Evolutionary conservation across 2,888 invertebrate genomes (phyloP).

Genomic region (Cryptophagus acutangulus): DNA sequence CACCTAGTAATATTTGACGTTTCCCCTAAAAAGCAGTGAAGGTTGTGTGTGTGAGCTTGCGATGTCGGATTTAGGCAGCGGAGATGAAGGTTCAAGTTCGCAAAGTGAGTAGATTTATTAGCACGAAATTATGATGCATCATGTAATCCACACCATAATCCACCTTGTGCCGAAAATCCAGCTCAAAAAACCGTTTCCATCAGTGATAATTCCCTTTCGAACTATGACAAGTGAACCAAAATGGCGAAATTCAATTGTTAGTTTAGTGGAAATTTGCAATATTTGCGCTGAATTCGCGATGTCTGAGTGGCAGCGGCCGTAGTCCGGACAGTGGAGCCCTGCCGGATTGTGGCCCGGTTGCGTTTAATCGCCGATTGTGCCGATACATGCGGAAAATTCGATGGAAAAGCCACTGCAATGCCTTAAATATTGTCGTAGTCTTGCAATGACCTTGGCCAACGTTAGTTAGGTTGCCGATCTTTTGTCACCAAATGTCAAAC

Average conservation of each 20-base stretch:
- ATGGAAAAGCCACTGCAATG: constrained; percentile 32
- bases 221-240: constrained; percentile 41
- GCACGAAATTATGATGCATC: too few relatives aligned
- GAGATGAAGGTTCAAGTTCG: constrained; percentile 73
- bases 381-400: too few relatives aligned
- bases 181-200: too few relatives aligned
- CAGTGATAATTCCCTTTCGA: constrained; percentile 8
- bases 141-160: too few relatives aligned
- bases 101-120: constrained; percentile 61
- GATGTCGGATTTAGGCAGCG: constrained; percentile 77
- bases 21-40: constrained; percentile 41
- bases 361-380: too few relatives aligned
- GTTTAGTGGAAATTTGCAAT: constrained; percentile 2
- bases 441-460: constrained; percentile 47
- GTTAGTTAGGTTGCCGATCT: constrained; percentile 44
- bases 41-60: constrained; percentile 44
- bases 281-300: too few relatives aligned
- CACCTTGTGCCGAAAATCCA: too few relatives aligned
- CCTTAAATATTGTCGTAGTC: constrained; percentile 45
- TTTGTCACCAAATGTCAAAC: constrained; percentile 30
- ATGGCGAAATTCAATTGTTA: constrained; percentile 33
- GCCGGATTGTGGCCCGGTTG: constrained; percentile 15
- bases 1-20: constrained; percentile 36
- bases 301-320: too few relatives aligned
- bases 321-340: not conserved